These are phyloP conservation scores for Cossypha heuglini DNA, from an alignment of 2,797 vertebrate species.

Conservation along the genomic window DNA sequence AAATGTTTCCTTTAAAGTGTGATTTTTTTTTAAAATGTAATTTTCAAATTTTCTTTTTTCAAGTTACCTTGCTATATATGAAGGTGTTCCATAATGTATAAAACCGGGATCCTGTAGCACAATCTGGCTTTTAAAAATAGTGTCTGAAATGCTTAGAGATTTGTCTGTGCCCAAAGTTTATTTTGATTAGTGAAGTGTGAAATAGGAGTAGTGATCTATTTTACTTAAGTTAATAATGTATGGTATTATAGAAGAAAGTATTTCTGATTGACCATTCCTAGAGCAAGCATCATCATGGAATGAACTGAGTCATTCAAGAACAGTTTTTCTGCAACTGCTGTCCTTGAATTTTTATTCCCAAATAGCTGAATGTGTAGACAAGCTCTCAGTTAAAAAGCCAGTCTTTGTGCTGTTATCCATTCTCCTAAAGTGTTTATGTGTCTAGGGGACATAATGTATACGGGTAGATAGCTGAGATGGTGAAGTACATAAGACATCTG, in stretches of 20 bases:
- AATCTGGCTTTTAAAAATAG: neutral
- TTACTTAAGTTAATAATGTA: neutral
- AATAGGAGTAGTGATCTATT: neutral
- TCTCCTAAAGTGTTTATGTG: constrained; percentile 28
- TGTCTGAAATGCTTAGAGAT: neutral
- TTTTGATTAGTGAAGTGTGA: neutral
- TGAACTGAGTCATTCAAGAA: neutral
- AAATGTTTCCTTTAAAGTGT: neutral
- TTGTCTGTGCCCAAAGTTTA: neutral
- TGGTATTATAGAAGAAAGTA: neutral
- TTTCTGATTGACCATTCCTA: neutral
- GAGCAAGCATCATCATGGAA: neutral
- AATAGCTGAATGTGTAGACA: neutral
- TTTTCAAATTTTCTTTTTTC: neutral
- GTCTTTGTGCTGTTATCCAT: neutral
- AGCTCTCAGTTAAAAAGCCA: neutral
- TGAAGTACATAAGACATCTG: constrained; percentile 9
- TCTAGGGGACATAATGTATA: neutral
- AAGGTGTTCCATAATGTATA: neutral
- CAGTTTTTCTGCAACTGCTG: neutral
- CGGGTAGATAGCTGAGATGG: neutral
- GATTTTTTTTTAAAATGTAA: neutral
- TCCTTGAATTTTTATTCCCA: constrained; percentile 36
- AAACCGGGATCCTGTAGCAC: neutral
- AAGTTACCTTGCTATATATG: neutral